phyloP scores from a whole-genome alignment of 2,888 invertebrate species.

The Ecliptopera silaceata region DNA sequence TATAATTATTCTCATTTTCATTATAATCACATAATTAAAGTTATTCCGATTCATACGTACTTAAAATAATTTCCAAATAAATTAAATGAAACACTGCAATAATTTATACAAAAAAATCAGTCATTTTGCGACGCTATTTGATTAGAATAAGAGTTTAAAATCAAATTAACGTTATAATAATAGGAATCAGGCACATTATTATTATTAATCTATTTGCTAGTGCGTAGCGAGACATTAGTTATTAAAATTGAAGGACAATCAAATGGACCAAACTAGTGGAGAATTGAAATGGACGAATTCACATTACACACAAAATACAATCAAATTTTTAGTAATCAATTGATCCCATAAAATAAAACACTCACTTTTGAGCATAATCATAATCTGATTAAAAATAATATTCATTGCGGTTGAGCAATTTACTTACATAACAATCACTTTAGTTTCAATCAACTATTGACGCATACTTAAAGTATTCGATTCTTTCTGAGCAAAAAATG shows the following conservation, averaged over 20 bases:
- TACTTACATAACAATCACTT: slow-evolving; percentile 54
- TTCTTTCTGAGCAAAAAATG: slow-evolving; percentile 60
- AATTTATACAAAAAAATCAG: slow-evolving; percentile 82
- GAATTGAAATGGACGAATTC: slow-evolving; percentile 62
- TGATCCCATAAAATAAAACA: slow-evolving; percentile 70
- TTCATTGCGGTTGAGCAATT: slow-evolving; percentile 75
- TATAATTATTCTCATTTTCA: slow-evolving; percentile 79
- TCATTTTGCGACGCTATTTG: slow-evolving; percentile 79
- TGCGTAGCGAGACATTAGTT: slow-evolving; percentile 57
- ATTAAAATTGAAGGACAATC: slow-evolving; percentile 49
- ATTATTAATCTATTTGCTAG: slow-evolving; percentile 65
- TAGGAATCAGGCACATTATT: slow-evolving; percentile 82
- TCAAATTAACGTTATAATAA: slow-evolving; percentile 76
- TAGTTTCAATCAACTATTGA: slow-evolving; percentile 58
- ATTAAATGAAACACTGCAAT: slow-evolving; percentile 78
- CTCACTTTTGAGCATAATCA: slow-evolving; percentile 78
- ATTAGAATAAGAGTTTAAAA: slow-evolving; percentile 77
- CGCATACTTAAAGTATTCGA: slow-evolving; percentile 60
- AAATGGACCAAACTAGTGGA: slow-evolving; percentile 46
- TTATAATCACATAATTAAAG: slow-evolving; percentile 82
- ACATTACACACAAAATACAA: slow-evolving; percentile 57
- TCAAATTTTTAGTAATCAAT: slow-evolving; percentile 54
- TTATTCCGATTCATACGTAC: slow-evolving; percentile 76
- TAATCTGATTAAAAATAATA: slow-evolving; percentile 61
- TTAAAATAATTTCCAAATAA: slow-evolving; percentile 80